A percentile compares a stretch with the other conserved stretches of the same genome.
Evolutionary conservation across 2,797 vertebrate species (phyloP).

Genomic region (Enteromius afrohamiltoni): DNA sequence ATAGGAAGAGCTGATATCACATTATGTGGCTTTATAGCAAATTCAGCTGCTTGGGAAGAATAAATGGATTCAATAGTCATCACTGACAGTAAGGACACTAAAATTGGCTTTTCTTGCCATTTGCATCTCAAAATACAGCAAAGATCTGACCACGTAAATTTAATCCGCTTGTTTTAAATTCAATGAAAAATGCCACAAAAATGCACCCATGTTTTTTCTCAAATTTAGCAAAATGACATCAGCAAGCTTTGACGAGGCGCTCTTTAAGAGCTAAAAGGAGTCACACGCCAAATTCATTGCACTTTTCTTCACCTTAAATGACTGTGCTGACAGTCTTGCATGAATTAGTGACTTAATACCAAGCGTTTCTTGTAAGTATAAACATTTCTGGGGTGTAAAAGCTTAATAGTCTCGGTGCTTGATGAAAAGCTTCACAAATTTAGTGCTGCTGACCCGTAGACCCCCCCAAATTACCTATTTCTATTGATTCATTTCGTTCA

Average conservation of each 20-base stretch:
- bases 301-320: conserved; percentile 22
- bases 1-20: conserved; percentile 33
- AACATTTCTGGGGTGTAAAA: conserved; percentile 34
- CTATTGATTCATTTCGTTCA: conserved; percentile 45
- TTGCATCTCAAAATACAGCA: conserved; percentile 1
- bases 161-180: neutral
- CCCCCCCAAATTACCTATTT: conserved; percentile 48
- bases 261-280: conserved; percentile 12
- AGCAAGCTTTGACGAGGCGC: neutral
- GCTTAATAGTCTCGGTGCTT: conserved; percentile 26
- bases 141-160: conserved; percentile 24
- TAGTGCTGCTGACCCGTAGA: conserved; percentile 30
- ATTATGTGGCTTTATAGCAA: neutral
- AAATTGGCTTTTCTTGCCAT: conserved; percentile 12
- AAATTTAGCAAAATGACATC: neutral
- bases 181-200: neutral
- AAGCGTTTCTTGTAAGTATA: conserved; percentile 15
- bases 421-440: conserved; percentile 37
- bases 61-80: conserved; percentile 9
- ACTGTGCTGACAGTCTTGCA: conserved; percentile 3
- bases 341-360: conserved; percentile 23
- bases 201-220: neutral
- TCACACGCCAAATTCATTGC: neutral
- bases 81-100: conserved; percentile 17
- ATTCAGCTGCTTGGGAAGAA: neutral